Percentiles rank a stretch among this genome's conserved stretches.
phyloP scores from a whole-genome alignment of 2,113 vertebrate species.

The Crypturellus undulatus region DNA sequence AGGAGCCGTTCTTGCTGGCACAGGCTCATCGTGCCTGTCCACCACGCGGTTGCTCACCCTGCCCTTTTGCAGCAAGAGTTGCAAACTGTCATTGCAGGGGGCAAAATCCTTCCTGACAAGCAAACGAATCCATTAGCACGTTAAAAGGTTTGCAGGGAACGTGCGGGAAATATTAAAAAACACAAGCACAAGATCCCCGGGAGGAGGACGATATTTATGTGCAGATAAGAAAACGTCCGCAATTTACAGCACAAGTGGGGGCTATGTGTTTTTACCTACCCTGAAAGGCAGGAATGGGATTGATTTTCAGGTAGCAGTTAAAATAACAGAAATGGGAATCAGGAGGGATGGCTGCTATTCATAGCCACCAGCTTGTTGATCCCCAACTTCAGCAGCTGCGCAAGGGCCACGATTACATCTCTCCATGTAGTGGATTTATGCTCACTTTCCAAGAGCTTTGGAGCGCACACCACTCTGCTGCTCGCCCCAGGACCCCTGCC shows the following conservation, averaged over 20 bases:
- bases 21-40: neutral
- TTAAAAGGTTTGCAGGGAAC: constrained; percentile 28
- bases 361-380: constrained; percentile 17
- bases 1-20: neutral
- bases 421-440: constrained; percentile 35
- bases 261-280: neutral
- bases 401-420: neutral
- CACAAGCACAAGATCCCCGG: neutral
- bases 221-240: neutral
- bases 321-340: constrained; percentile 16
- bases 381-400: constrained; percentile 33
- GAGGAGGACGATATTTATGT: neutral
- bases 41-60: constrained; percentile 10
- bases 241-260: neutral
- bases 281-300: neutral
- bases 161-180: constrained; percentile 32
- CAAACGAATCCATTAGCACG: constrained; percentile 63
- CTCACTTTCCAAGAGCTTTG: constrained; percentile 21
- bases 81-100: constrained; percentile 56
- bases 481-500: constrained; percentile 28
- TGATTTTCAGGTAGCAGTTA: constrained; percentile 3
- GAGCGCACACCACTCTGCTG: constrained; percentile 40
- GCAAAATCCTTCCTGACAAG: constrained; percentile 52
- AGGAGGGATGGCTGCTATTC: constrained; percentile 8
- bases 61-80: constrained; percentile 29